A percentile compares a stretch with the other conserved stretches of the same genome.
Conservation (phyloP, 2,888 invertebrate genomes). For the Perizoma affinitatum region DNA sequence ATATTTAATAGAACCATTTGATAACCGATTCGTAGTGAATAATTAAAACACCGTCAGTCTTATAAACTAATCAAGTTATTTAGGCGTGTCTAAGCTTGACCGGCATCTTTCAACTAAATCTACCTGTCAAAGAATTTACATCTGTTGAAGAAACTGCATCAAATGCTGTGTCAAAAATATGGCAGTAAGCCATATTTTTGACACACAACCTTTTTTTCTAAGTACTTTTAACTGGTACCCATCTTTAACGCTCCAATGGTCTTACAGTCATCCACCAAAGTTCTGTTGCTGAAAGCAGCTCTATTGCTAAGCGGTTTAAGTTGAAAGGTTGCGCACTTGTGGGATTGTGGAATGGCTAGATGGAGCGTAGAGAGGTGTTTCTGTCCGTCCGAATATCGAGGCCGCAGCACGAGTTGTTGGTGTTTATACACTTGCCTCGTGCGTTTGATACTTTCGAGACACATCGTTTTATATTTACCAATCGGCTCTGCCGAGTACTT, state of each 20-base stretch:
- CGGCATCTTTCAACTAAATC: conserved; percentile 16
- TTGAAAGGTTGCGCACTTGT: conserved; percentile 36
- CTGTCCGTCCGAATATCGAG: conserved; percentile 74
- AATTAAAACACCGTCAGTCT: conserved; percentile 13
- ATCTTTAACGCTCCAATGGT: conserved; percentile 37
- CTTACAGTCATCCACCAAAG: conserved; percentile 22
- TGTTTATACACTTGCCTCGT: conserved; percentile 40
- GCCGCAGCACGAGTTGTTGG: conserved; percentile 69
- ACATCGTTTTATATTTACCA: too few species aligned
- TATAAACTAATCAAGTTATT: conserved; percentile 24
- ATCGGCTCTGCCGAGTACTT: neutral
- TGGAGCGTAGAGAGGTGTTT: conserved; percentile 66
- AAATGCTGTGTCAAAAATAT: too few species aligned
- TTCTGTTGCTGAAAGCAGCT: conserved; percentile 20
- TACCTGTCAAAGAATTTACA: conserved; percentile 28
- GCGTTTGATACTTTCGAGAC: conserved; percentile 56
- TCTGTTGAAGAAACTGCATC: conserved; percentile 5
- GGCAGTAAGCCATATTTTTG: conserved; percentile 30
- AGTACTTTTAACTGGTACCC: conserved; percentile 32
- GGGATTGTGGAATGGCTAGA: conserved; percentile 66
- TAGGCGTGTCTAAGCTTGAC: conserved; percentile 23
- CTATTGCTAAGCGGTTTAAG: conserved; percentile 24
- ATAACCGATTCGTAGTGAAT: conserved; percentile 10
- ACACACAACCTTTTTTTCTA: conserved; percentile 26
- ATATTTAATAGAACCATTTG: conserved; percentile 4